A percentile compares a stretch with the other conserved stretches of the same genome.
Evolutionary conservation across 2,888 invertebrate species (phyloP).

Genomic region (Endotricha flammealis): DNA sequence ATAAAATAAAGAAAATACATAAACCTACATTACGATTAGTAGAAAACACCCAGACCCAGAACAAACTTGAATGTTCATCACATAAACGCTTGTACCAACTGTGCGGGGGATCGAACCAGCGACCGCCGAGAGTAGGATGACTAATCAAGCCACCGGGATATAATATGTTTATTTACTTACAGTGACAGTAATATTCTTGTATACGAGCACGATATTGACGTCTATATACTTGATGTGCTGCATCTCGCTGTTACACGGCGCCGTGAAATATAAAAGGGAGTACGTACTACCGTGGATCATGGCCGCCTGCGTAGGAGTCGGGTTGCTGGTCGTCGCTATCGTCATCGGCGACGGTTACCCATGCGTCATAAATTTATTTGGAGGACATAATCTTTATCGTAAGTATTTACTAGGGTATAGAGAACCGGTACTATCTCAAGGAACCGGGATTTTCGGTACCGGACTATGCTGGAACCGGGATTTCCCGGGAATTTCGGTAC

Average conservation of each 20-base stretch:
- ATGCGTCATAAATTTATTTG: constrained; percentile 58
- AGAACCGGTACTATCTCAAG: too few relatives aligned
- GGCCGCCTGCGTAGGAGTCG: constrained; percentile 57
- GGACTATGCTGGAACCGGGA: too few relatives aligned
- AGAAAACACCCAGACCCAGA: too few relatives aligned
- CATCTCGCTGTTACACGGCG: constrained; percentile 66
- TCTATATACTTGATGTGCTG: constrained; percentile 69
- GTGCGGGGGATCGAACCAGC: too few relatives aligned
- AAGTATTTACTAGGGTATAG: constrained; percentile 39
- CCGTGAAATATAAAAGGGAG: constrained; percentile 64
- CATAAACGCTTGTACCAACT: too few relatives aligned
- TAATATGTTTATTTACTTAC: constrained; percentile 28
- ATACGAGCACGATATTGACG: constrained; percentile 64
- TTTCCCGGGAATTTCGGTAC: too few relatives aligned
- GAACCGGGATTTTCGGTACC: too few relatives aligned
- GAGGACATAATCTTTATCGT: constrained; percentile 68
- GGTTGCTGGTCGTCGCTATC: constrained; percentile 49
- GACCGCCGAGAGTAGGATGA: too few relatives aligned
- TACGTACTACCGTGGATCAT: constrained; percentile 69
- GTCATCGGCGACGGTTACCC: constrained; percentile 59
- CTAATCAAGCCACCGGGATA: too few relatives aligned
- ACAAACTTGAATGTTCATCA: too few relatives aligned
- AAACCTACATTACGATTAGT: too few relatives aligned
- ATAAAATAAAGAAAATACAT: too few relatives aligned
- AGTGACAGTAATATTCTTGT: constrained; percentile 69